Base-by-base conservation (phyloP, 2,113 vertebrate genomes). In the Atherinomorus stipes region DNA sequence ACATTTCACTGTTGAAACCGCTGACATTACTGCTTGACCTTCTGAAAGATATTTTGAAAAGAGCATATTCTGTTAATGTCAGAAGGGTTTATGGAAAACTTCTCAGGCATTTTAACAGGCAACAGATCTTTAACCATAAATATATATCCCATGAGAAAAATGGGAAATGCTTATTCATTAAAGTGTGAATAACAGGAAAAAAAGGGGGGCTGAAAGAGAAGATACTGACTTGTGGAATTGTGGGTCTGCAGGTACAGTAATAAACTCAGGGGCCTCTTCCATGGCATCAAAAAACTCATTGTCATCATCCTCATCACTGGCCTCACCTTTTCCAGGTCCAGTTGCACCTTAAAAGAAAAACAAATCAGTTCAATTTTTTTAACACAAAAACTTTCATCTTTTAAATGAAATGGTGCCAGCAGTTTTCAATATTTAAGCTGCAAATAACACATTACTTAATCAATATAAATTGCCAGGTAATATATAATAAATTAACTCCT, bases 1-100 rank as follows among this genome's bases (percentile, higher is more conserved):
- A 95, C 83, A 96, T 94, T 82, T 98, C 98, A 22, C 95, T 98
- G 93, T 97, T 99, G 91, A 98, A 95, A 4, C 96, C 97, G 0
- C 98, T 99, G 89, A 97, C 91, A 49, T 96, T 99, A 87, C 98
- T 99, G 87, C 96, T 98, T 0, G 97, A 98, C 42, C 97, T 94
- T 87, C 98, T 99, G 89, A 49, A 74, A 83, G 25, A 69, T 7
- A 71, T 60, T 0, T 2, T 52, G 49, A 38, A 37, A 58, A 37
- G 2, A 7, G 4, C 18, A 34, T n/a, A 80, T 9, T 57, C 7
- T 68, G 12, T 71, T 11, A 68, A 13, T 59, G n/a, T 19, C 1
- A 0, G 4, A 11, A 28, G 45, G 1, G 1, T 28, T 58, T 57
- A 1, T 28, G 4, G 2, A 25, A 22, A 3, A 16, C 42, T 7